A percentile compares a stretch with the other conserved stretches of the same genome.
These are phyloP conservation scores for Melipona quadrifasciata DNA, from an alignment of 1,140 invertebrate genomes.

Conservation along the genomic window DNA sequence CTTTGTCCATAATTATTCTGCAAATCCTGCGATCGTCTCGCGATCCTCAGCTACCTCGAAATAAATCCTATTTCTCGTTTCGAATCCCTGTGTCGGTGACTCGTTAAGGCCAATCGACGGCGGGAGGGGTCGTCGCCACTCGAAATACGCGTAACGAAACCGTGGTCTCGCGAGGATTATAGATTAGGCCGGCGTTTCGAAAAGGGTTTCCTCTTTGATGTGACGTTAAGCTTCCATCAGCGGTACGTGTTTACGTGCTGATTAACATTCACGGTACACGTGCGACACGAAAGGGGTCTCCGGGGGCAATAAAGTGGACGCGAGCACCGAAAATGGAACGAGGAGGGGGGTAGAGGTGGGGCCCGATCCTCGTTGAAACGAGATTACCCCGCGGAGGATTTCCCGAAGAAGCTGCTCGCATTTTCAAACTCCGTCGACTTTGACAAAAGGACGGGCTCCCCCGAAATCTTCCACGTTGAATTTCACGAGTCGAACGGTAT, in stretches of 20 bases:
- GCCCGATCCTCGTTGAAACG: constrained; percentile 6
- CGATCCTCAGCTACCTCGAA: neutral
- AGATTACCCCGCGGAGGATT: neutral
- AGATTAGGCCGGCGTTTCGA: neutral
- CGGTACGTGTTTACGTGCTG: constrained; percentile 13
- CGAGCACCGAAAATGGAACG: neutral
- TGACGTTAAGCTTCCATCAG: constrained; percentile 7
- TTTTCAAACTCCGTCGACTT: neutral
- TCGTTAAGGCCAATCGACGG: neutral
- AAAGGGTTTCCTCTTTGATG: constrained; percentile 41
- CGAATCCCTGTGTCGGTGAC: no score
- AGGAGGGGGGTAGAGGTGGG: no score
- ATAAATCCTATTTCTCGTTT: neutral
- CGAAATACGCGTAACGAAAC: neutral
- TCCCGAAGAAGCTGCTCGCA: neutral
- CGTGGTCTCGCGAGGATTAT: constrained; percentile 15
- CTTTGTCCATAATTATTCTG: neutral
- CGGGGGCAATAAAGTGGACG: constrained; percentile 8
- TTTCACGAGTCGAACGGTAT: neutral
- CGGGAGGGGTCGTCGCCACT: neutral
- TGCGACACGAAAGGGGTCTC: neutral
- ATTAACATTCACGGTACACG: constrained; percentile 31
- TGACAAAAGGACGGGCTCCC: neutral
- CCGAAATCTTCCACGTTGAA: neutral
- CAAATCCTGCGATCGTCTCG: neutral